Percentiles rank a stretch among this genome's conserved stretches.
Evolutionary conservation across 2,888 invertebrate genomes (phyloP).

Genomic region (Calliopum simillimum): DNA sequence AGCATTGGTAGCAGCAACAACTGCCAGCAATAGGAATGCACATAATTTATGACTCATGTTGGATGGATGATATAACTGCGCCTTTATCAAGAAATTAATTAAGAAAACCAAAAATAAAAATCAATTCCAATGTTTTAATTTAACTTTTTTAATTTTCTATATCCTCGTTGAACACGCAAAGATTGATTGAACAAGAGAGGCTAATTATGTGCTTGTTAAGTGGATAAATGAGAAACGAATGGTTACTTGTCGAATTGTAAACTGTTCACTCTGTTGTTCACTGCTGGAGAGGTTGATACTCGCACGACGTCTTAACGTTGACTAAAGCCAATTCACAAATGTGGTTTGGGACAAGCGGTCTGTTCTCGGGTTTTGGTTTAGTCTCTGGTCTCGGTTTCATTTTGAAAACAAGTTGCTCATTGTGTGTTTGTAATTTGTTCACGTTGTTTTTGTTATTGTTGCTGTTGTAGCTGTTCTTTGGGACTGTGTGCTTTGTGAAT

Average conservation of each 20-base stretch:
- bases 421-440: neutral
- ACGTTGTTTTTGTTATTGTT: neutral
- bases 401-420: no score
- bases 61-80: no score
- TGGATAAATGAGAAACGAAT: no score
- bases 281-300: neutral
- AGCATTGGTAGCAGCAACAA: constrained; percentile 52
- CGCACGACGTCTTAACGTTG: constrained; percentile 27
- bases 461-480: neutral
- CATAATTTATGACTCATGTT: constrained; percentile 50
- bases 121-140: neutral
- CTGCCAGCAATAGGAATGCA: constrained; percentile 52
- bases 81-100: neutral
- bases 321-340: constrained; percentile 21
- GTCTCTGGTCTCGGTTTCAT: constrained; percentile 4
- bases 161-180: neutral
- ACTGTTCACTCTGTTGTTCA: no score
- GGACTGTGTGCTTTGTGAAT: no score
- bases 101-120: constrained; percentile 1
- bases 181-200: neutral
- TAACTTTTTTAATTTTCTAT: constrained; percentile 13
- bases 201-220: neutral
- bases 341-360: constrained; percentile 9
- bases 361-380: neutral
- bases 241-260: no score